phyloP scores from a whole-genome alignment of 2,113 vertebrate genomes.

The Gavialis gangeticus region DNA sequence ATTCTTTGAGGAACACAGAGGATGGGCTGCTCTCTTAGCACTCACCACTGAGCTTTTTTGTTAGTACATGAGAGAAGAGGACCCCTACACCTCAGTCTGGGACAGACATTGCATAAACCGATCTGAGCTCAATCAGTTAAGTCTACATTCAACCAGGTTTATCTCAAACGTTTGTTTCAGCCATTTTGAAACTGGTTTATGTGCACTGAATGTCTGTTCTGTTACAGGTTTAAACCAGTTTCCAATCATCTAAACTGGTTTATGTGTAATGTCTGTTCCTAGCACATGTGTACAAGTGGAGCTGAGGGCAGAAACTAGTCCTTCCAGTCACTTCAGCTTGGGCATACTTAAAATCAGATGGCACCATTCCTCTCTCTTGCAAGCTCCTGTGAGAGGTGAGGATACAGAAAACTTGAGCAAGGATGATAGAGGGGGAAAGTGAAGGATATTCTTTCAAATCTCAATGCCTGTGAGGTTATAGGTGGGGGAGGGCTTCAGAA shows the following conservation, averaged over 20 bases:
- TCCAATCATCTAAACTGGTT: neutral
- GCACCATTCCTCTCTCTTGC: neutral
- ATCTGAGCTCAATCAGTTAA: too few species aligned
- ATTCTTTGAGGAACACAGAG: neutral
- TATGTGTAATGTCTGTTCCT: too few species aligned
- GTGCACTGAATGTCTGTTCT: too few species aligned
- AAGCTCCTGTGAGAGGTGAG: neutral
- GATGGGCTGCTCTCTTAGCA: neutral
- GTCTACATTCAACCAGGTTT: too few species aligned
- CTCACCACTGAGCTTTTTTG: neutral
- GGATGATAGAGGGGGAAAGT: neutral
- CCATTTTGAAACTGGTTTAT: too few species aligned
- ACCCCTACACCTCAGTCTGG: rapidly evolving
- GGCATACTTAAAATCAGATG: neutral
- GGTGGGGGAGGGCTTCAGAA: neutral
- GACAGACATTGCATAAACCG: neutral
- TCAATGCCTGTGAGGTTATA: neutral
- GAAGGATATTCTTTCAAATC: neutral
- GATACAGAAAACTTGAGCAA: constrained; percentile 1
- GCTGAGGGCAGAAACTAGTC: neutral
- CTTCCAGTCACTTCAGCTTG: neutral
- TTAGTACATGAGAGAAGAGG: neutral
- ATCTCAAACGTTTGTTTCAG: too few species aligned
- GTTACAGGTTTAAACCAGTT: neutral
- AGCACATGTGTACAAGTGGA: too few species aligned